Conservation (phyloP, 2,113 vertebrate genomes). For the Smithornis capensis region DNA sequence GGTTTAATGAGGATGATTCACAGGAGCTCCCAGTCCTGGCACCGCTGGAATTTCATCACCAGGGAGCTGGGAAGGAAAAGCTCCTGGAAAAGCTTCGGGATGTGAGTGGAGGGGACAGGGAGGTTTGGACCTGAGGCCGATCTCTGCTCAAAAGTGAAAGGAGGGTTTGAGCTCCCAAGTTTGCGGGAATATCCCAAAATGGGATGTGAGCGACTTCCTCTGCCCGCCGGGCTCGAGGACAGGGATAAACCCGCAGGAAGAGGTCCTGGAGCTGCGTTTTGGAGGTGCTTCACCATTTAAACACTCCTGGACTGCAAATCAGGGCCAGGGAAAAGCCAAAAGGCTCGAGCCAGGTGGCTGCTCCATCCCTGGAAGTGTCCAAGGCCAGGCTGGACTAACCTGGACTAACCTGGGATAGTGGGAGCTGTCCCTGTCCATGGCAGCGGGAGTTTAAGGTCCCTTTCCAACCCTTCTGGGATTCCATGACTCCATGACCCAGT, state of each 20-base stretch:
- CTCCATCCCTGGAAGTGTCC: background rate
- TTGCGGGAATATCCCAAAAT: background rate
- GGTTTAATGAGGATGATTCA: constrained; percentile 30
- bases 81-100: no score
- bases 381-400: accelerated
- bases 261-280: background rate
- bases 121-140: background rate
- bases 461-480: background rate
- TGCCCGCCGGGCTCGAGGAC: accelerated
- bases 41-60: background rate
- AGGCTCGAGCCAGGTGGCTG: accelerated
- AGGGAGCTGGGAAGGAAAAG: background rate
- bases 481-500: background rate
- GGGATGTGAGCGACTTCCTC: background rate
- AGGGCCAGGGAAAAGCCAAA: background rate
- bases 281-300: background rate
- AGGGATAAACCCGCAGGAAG: background rate
- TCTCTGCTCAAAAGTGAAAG: background rate
- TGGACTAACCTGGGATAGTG: accelerated
- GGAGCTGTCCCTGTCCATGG: background rate
- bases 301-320: background rate
- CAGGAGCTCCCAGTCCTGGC: background rate
- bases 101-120: background rate
- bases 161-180: background rate
- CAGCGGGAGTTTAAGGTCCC: background rate